Evolutionary conservation across 2,797 vertebrate species (phyloP), one percentile per base, ranked within the genome.

Genomic region (Gila robusta): DNA sequence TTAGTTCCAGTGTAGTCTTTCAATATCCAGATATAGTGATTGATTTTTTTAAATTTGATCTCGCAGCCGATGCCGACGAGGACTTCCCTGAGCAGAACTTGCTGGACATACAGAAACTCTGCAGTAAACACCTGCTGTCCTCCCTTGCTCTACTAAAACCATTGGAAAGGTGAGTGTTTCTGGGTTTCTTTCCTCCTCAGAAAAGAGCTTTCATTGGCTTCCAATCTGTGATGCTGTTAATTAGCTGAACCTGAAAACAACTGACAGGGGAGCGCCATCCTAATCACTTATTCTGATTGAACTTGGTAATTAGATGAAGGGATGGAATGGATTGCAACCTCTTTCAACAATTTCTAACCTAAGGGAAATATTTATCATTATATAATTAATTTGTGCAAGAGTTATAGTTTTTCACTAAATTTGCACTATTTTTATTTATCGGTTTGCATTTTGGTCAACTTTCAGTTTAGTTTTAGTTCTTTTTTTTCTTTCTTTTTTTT

Each of bases 81-180:
- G 86, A 87, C 37, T 79, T 78, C 52, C 49, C 70, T 69, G 32
- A 83, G 79, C 80, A 77, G 79, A 39, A 47, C 84, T 84, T 89
- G 62, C 79, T 81, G 80, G 72, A 28, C 44, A 9, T 76, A 70
- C 72, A 83, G 79, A 87, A 79, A 72, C 71, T 76, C 71, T 81
- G 44, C 85, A 32, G 56, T 86, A 85, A 81, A 79, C 84, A 76
- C 74, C 73, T 41, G 79, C 67, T 71, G 74, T 89, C 86, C 82
- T 79, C 52, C 41, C 41, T 66, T 82, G 78, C 79, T 89, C 37
- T 81, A 64, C 80, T 52, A 32, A 44, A 82, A 86, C 41, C 72
- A 35, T 64, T 81, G 83, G 72, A 87, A 84, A 81, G 90, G 86
- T 90, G 72, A 90, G 81, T 84, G 62, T 67, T 69, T 32, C 39